phyloP scores from a whole-genome alignment of 2,888 invertebrate species.

The Fragum fragum region DNA sequence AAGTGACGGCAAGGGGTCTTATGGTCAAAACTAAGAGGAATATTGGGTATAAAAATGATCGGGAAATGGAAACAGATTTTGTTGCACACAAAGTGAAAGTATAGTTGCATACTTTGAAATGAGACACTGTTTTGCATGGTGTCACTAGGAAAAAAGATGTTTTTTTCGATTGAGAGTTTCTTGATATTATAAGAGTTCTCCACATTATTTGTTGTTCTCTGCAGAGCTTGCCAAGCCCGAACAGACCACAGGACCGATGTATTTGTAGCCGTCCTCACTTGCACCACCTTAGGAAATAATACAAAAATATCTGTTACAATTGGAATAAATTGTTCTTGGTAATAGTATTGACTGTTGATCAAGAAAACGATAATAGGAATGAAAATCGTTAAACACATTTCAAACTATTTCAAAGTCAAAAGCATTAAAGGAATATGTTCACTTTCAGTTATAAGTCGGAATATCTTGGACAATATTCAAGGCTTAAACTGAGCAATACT shows the following conservation, averaged over 20 bases:
- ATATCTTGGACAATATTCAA: no score
- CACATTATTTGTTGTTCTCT: slow-evolving; percentile 9
- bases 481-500: no score
- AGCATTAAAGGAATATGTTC: no score
- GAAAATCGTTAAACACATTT: no score
- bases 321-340: no score
- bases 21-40: neutral
- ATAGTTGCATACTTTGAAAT: neutral
- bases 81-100: neutral
- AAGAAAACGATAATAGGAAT: no score
- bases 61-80: neutral
- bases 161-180: neutral
- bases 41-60: neutral
- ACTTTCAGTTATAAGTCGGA: no score
- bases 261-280: slow-evolving; percentile 73
- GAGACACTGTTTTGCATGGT: neutral
- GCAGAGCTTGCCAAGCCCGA: slow-evolving; percentile 48
- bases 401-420: no score
- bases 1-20: neutral
- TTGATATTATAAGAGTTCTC: neutral
- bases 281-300: slow-evolving; percentile 72
- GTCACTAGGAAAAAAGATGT: neutral
- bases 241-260: slow-evolving; percentile 72
- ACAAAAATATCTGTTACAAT: slow-evolving; percentile 18
- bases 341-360: no score